phyloP scores from a whole-genome alignment of 2,797 vertebrate genomes.

The Falco peregrinus region DNA sequence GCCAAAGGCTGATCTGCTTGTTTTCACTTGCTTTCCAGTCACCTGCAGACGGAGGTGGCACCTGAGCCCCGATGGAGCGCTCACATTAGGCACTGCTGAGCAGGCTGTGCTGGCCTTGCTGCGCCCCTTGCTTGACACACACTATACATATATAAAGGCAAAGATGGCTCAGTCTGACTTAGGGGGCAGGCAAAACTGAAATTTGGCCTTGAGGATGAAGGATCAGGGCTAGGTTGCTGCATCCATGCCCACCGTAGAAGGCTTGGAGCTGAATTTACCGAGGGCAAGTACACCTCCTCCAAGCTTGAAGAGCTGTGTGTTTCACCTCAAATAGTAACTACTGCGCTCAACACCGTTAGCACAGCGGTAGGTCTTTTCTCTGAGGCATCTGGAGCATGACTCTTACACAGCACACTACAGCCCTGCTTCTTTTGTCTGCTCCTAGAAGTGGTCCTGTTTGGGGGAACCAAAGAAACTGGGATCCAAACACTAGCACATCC shows the following conservation, averaged over 20 bases:
- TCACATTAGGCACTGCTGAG: fast-evolving
- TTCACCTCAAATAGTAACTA: background rate
- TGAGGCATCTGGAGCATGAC: background rate
- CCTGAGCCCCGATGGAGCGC: fast-evolving
- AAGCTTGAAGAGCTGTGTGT: background rate
- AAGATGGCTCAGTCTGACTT: background rate
- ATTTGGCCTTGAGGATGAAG: background rate
- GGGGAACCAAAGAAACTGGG: background rate
- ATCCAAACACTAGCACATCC: background rate
- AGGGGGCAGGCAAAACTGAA: background rate
- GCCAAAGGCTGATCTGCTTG: background rate
- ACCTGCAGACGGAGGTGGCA: background rate
- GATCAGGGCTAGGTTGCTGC: background rate
- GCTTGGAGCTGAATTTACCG: background rate
- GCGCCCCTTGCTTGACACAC: background rate
- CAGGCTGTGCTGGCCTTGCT: background rate
- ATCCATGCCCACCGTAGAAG: background rate
- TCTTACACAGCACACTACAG: background rate
- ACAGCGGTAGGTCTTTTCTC: background rate
- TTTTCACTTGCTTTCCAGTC: background rate
- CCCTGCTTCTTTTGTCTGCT: background rate
- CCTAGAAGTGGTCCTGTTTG: background rate
- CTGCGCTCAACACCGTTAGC: background rate
- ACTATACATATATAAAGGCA: fast-evolving
- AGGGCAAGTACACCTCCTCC: background rate